Percentiles rank a stretch among this genome's conserved stretches.
These are phyloP conservation scores for Drosophila sordidapex DNA, from an alignment of 2,888 invertebrate genomes.

Conservation along the genomic window DNA sequence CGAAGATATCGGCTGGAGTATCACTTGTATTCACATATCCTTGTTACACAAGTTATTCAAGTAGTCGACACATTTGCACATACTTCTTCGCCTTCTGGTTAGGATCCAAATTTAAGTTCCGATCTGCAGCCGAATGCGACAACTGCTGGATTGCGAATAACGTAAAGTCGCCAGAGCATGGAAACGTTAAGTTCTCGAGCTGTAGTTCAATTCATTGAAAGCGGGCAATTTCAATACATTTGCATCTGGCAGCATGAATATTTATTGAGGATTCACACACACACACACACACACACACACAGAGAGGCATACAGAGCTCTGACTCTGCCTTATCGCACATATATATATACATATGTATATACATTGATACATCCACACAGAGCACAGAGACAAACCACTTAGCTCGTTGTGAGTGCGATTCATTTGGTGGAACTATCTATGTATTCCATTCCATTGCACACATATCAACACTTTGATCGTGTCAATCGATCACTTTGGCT, in stretches of 20 bases:
- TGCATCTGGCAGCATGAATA: conserved; percentile 76
- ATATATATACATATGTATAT: conserved; percentile 5
- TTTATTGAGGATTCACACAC: conserved; percentile 73
- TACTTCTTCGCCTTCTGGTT: conserved; percentile 69
- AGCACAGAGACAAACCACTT: conserved; percentile 60
- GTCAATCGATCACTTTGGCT: conserved; percentile 80
- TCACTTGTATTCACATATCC: conserved; percentile 19
- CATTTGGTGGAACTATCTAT: conserved; percentile 60
- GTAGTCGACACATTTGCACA: conserved; percentile 23
- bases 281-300: conserved; percentile 37
- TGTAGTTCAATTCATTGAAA: conserved; percentile 62
- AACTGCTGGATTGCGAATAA: conserved; percentile 85
- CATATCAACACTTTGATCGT: conserved; percentile 82
- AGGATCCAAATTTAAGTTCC: conserved; percentile 62
- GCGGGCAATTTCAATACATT: conserved; percentile 72
- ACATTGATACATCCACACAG: conserved; percentile 8
- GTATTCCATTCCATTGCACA: conserved; percentile 56
- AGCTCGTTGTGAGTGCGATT: conserved; percentile 61
- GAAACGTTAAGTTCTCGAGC: conserved; percentile 69
- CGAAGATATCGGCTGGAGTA: neutral
- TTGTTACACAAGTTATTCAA: conserved; percentile 14
- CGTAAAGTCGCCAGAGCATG: conserved; percentile 60
- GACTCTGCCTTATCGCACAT: conserved; percentile 50
- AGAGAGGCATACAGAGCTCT: conserved; percentile 16
- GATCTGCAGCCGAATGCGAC: conserved; percentile 84